These are phyloP conservation scores for Brachyptera risi DNA, from an alignment of 2,888 invertebrate species.

Conservation along the genomic window DNA sequence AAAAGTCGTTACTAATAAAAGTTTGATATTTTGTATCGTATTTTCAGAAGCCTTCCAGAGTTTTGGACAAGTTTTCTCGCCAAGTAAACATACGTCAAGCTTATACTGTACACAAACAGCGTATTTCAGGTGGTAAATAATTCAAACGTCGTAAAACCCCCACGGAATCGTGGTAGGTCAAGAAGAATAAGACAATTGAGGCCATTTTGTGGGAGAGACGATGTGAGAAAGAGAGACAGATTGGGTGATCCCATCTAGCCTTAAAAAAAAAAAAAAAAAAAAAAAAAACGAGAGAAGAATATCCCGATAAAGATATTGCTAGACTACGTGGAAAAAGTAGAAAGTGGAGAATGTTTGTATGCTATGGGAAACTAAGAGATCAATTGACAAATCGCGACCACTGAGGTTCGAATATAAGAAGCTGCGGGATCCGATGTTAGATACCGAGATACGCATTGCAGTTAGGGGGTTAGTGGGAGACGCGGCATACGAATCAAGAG, in stretches of 20 bases:
- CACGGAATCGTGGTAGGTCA: neutral
- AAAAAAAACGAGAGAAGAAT: neutral
- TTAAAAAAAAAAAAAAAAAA: neutral
- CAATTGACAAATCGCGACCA: constrained; percentile 10
- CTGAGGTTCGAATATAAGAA: neutral
- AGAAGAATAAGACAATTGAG: constrained; percentile 6
- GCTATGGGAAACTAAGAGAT: neutral
- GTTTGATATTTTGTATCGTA: too few relatives aligned
- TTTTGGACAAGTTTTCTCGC: neutral
- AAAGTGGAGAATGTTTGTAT: neutral
- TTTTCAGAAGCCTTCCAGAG: too few relatives aligned
- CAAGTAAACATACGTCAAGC: neutral
- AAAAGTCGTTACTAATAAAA: too few relatives aligned
- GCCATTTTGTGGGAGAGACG: neutral
- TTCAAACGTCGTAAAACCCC: constrained; percentile 5
- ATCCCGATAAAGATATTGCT: constrained; percentile 15
- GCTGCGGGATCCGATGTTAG: neutral
- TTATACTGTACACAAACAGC: neutral
- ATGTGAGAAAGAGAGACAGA: neutral
- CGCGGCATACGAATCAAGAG: neutral
- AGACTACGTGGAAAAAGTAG: neutral
- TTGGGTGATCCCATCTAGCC: neutral
- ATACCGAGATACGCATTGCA: constrained; percentile 6
- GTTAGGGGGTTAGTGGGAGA: neutral
- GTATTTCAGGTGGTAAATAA: constrained; percentile 12